phyloP scores from a whole-genome alignment of 2,113 vertebrate genomes.

The Chauna torquata region DNA sequence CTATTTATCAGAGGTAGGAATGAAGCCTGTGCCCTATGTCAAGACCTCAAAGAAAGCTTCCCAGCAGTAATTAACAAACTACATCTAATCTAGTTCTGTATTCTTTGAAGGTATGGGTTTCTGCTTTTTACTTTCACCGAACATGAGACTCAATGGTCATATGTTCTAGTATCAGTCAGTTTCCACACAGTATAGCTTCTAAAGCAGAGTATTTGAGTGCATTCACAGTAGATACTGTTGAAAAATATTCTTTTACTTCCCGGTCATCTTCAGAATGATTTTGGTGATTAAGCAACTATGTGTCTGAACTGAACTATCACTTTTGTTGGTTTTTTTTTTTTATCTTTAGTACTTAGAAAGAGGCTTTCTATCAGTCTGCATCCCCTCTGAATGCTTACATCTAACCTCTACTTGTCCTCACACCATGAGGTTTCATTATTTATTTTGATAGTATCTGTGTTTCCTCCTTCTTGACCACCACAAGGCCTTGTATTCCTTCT shows the following conservation, averaged over 20 bases:
- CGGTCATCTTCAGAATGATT: slow-evolving; percentile 54
- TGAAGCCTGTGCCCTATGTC: neutral
- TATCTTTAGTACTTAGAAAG: slow-evolving; percentile 33
- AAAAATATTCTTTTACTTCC: slow-evolving; percentile 50
- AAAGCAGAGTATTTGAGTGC: slow-evolving; percentile 66
- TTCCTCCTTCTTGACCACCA: neutral
- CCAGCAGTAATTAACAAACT: neutral
- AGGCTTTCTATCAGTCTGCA: slow-evolving; percentile 33
- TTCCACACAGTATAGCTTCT: slow-evolving; percentile 40
- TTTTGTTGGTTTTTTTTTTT: slow-evolving; percentile 54
- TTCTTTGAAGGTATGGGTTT: slow-evolving; percentile 11
- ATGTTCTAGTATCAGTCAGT: slow-evolving; percentile 50
- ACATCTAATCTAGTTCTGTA: neutral
- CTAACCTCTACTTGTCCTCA: slow-evolving; percentile 46
- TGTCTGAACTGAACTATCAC: slow-evolving; percentile 31
- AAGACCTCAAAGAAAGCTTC: neutral
- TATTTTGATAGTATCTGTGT: slow-evolving; percentile 28
- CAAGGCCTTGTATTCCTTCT: neutral
- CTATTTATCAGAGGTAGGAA: neutral
- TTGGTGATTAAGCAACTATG: slow-evolving; percentile 52
- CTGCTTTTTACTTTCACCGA: neutral
- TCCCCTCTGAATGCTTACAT: neutral
- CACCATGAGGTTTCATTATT: neutral
- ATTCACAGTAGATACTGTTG: slow-evolving; percentile 26
- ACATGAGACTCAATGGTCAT: neutral